Conservation (phyloP, 2,113 vertebrate species). For the Pollachius pollachius region DNA sequence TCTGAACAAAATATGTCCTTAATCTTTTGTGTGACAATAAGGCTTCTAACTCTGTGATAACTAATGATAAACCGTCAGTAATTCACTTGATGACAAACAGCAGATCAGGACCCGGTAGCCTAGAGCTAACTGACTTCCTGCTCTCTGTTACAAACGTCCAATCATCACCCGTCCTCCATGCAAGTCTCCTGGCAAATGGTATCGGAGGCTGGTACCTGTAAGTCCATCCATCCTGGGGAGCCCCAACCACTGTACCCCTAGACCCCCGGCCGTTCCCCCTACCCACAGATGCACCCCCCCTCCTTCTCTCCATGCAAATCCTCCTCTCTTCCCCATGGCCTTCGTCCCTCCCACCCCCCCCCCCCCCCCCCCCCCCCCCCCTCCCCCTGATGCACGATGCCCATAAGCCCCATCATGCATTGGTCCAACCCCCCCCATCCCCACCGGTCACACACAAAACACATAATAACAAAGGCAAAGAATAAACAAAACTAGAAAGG, state of each 20-base stretch:
- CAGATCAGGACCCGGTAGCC: too few relatives aligned
- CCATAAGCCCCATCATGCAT: constrained; percentile 21
- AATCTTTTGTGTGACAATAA: too few relatives aligned
- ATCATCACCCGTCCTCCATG: constrained; percentile 59
- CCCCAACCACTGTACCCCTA: constrained; percentile 8
- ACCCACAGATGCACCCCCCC: background rate
- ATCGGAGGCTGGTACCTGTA: constrained; percentile 98
- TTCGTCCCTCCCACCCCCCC: background rate
- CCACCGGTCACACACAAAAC: background rate
- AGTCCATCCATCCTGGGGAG: constrained; percentile 73
- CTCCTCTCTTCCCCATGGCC: constrained; percentile 13
- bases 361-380: too few relatives aligned
- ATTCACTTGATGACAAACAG: too few relatives aligned
- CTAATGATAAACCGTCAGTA: too few relatives aligned
- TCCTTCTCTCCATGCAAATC: background rate
- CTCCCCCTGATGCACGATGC: constrained; percentile 44
- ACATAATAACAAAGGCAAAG: background rate
- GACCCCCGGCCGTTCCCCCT: background rate
- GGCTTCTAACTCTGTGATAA: too few relatives aligned
- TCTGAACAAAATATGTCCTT: too few relatives aligned
- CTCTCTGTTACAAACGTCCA: constrained; percentile 63
- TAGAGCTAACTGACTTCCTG: constrained; percentile 35
- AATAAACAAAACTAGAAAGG: too few relatives aligned
- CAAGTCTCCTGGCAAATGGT: constrained; percentile 97
- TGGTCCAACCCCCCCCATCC: background rate